Conservation (phyloP, 2,113 vertebrate species). For the Etheostoma spectabile region DNA sequence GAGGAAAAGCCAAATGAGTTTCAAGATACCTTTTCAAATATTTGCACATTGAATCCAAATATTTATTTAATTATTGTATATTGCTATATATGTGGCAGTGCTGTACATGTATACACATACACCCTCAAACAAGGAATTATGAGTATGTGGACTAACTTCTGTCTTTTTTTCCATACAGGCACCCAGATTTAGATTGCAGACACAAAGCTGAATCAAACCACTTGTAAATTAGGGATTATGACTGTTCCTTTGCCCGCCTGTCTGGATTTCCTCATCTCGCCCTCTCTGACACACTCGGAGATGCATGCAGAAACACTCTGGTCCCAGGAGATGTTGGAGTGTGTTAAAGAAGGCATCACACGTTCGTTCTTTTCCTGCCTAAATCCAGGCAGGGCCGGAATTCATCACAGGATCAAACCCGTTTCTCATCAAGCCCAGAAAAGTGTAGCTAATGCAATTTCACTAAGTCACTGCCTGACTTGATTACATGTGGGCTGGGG, state of each 20-base stretch:
- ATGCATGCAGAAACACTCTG: constrained; percentile 43
- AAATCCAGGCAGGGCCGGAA: constrained; percentile 71
- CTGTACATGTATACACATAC: not conserved
- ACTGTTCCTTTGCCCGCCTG: constrained; percentile 15
- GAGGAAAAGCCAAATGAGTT: not conserved
- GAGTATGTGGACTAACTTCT: not conserved
- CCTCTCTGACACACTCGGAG: constrained; percentile 34
- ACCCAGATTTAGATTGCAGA: constrained; percentile 18
- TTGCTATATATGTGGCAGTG: not conserved
- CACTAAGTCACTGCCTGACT: constrained; percentile 87
- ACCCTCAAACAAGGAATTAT: not conserved
- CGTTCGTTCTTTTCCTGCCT: constrained; percentile 59
- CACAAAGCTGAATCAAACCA: constrained; percentile 34
- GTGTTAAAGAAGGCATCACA: constrained; percentile 76
- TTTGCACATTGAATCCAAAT: not conserved
- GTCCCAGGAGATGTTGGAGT: constrained; percentile 55
- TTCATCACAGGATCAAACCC: constrained; percentile 83
- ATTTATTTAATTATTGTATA: not conserved
- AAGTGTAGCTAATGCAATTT: constrained; percentile 90
- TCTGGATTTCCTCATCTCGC: constrained; percentile 43
- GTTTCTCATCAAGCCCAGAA: constrained; percentile 86
- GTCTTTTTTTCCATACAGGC: not conserved
- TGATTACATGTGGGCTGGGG: constrained; percentile 83
- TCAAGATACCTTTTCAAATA: not conserved
- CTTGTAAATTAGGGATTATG: constrained; percentile 66